Percentiles rank a stretch among this genome's conserved stretches.
These are phyloP conservation scores for Cerastoderma edule DNA, from an alignment of 2,888 invertebrate species.

Conservation along the genomic window DNA sequence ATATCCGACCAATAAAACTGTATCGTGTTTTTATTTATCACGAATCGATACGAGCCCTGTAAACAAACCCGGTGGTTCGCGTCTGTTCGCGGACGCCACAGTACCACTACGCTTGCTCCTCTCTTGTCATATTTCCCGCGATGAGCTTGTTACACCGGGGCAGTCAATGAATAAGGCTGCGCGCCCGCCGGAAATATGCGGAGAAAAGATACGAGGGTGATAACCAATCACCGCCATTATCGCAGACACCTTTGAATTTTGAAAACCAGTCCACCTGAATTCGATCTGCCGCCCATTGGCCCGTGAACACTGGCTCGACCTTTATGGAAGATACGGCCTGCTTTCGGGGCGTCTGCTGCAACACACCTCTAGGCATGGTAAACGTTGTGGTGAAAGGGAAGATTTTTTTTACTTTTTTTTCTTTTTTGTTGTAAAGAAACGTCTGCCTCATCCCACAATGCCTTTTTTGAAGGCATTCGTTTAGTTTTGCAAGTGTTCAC, in stretches of 20 bases:
- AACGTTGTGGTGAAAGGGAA: no score
- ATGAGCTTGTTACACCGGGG: neutral
- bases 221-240: slow-evolving; percentile 16
- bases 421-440: no score
- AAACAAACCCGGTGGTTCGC: neutral
- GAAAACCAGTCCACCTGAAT: slow-evolving; percentile 20
- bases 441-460: no score
- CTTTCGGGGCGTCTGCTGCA: no score
- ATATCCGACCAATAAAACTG: neutral
- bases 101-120: neutral
- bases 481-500: no score
- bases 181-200: neutral
- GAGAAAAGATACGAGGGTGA: neutral
- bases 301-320: neutral
- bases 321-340: no score
- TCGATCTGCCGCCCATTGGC: neutral
- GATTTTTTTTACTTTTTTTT: no score
- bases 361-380: no score
- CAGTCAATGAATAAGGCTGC: slow-evolving; percentile 2
- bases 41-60: neutral
- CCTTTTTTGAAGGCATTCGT: no score
- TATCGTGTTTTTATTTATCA: neutral
- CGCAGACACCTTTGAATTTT: neutral
- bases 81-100: neutral
- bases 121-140: neutral